Evolutionary conservation across 2,113 vertebrate species (phyloP).

Genomic region (Mesocricetus auratus): DNA sequence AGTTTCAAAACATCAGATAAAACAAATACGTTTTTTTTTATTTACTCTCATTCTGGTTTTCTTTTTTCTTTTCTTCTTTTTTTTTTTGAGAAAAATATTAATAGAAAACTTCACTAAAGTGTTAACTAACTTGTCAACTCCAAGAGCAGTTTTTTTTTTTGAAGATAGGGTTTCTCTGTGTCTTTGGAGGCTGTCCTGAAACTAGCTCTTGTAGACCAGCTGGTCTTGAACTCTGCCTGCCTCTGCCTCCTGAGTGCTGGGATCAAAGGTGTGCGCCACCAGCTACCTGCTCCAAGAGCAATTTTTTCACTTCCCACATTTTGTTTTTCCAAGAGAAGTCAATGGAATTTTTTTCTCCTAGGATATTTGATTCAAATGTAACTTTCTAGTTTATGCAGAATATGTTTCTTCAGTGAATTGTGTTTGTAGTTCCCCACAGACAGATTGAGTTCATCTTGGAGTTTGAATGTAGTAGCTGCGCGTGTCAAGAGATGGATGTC

Average conservation of each 20-base stretch:
- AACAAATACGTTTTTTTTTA: background rate
- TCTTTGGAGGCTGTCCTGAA: no score
- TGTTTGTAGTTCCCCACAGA: background rate
- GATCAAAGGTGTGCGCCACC: no score
- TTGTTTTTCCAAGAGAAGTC: constrained; percentile 45
- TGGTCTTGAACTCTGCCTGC: no score
- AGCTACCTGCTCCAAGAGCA: constrained; percentile 33
- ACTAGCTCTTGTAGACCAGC: no score
- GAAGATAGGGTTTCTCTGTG: no score
- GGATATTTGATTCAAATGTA: constrained; percentile 27
- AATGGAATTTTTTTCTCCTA: constrained; percentile 39
- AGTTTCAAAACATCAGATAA: background rate
- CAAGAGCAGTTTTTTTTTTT: constrained; percentile 4
- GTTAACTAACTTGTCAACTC: constrained; percentile 28
- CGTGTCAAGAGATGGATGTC: background rate
- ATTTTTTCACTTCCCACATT: background rate
- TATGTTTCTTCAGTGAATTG: constrained; percentile 7
- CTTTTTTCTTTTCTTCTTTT: background rate
- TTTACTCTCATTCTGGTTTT: background rate
- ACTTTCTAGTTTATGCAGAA: background rate
- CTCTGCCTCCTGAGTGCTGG: no score
- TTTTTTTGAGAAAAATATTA: background rate
- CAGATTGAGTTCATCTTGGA: background rate
- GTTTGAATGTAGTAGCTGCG: background rate
- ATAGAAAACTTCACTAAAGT: constrained; percentile 8